A percentile compares a stretch with the other conserved stretches of the same genome.
Conservation (phyloP, 2,888 invertebrate genomes). For the Conops quadrifasciatus region DNA sequence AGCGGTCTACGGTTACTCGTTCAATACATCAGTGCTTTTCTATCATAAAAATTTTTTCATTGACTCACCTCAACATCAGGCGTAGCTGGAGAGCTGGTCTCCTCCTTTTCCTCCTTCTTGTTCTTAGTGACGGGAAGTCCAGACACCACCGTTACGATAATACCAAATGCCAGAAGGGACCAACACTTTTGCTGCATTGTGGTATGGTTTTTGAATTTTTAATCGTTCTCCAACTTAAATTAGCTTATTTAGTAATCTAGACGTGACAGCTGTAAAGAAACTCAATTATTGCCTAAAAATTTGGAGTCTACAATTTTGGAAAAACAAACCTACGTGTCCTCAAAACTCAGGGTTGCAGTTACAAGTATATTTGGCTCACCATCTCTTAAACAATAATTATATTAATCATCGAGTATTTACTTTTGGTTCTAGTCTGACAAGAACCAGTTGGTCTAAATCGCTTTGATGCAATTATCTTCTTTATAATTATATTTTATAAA, state of each 20-base stretch:
- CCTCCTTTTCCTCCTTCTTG: constrained; percentile 63
- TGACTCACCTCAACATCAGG: constrained; percentile 53
- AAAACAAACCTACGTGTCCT: constrained; percentile 30
- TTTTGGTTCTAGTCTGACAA: too few species aligned
- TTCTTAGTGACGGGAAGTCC: constrained; percentile 70
- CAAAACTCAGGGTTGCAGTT: not conserved
- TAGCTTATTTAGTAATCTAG: too few species aligned
- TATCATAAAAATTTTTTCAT: not conserved
- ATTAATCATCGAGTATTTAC: too few species aligned
- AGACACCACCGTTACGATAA: constrained; percentile 39
- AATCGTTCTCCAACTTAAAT: too few species aligned
- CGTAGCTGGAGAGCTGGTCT: constrained; percentile 52
- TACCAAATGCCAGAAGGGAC: constrained; percentile 37
- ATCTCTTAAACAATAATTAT: too few species aligned
- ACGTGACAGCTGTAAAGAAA: constrained; percentile 11
- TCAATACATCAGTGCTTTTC: too few species aligned
- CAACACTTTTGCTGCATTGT: too few species aligned
- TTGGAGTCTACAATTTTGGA: not conserved
- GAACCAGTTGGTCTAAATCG: too few species aligned
- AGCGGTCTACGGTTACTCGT: constrained; percentile 43
- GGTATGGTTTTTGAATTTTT: too few species aligned
- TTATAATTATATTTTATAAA: too few species aligned
- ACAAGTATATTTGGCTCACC: not conserved
- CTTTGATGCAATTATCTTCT: too few species aligned
- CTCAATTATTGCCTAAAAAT: not conserved